phyloP scores from a whole-genome alignment of 2,113 vertebrate genomes.

The Zeus faber region DNA sequence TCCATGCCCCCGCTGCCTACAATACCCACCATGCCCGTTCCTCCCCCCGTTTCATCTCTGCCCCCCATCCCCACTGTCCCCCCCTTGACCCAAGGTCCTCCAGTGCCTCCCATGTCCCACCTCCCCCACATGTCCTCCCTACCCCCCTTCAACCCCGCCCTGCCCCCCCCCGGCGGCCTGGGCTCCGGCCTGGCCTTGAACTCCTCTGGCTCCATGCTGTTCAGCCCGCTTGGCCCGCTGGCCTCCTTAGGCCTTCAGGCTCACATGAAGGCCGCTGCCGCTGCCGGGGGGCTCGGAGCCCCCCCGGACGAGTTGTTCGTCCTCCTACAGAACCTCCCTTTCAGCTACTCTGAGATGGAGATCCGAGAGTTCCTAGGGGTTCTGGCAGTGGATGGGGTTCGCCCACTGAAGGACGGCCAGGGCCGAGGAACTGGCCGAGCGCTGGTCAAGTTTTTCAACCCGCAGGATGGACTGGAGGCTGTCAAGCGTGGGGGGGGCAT shows the following conservation, averaged over 20 bases:
- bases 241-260: slow-evolving; percentile 88
- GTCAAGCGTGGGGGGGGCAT: slow-evolving; percentile 90
- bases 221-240: slow-evolving; percentile 88
- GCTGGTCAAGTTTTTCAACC: slow-evolving; percentile 92
- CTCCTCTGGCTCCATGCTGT: slow-evolving; percentile 87
- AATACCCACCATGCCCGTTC: slow-evolving; percentile 87
- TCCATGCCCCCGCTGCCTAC: slow-evolving; percentile 91
- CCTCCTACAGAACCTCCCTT: slow-evolving; percentile 91
- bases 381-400: slow-evolving; percentile 86
- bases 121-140: slow-evolving; percentile 86
- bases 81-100: slow-evolving; percentile 89
- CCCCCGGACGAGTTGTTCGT: slow-evolving; percentile 91
- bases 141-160: slow-evolving; percentile 86
- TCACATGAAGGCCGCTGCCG: slow-evolving; percentile 85
- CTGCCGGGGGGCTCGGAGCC: slow-evolving; percentile 32
- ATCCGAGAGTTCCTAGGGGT: slow-evolving; percentile 95
- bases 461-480: slow-evolving; percentile 95
- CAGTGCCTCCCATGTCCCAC: slow-evolving; percentile 89
- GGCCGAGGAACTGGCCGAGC: slow-evolving; percentile 91
- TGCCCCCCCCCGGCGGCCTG: slow-evolving; percentile 87
- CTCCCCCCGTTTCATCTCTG: slow-evolving; percentile 87
- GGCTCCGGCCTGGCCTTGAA: slow-evolving; percentile 83
- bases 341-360: slow-evolving; percentile 87
- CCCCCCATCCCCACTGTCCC: slow-evolving; percentile 88
- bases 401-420: slow-evolving; percentile 86